phyloP scores from a whole-genome alignment of 30 jellyfish, hydroid and myxozoan genomes.

The Turritopsis rubra region DNA sequence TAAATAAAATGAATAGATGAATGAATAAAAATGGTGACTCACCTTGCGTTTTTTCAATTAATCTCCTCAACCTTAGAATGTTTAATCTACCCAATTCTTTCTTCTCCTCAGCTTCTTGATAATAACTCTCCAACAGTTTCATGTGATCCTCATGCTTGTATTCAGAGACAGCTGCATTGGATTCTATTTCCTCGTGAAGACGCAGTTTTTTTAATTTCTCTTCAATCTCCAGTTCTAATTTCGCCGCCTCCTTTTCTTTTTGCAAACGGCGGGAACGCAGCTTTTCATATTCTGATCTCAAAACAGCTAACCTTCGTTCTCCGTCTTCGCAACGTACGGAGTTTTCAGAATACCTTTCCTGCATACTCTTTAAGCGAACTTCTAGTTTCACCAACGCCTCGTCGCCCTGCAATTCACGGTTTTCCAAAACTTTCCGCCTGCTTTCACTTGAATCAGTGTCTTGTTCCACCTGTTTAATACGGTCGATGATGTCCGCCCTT shows the following conservation, averaged over 20 bases:
- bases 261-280: slow-evolving; percentile 25
- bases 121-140: slow-evolving; percentile 43
- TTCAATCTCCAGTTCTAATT: slow-evolving; percentile 52
- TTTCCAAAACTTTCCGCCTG: slow-evolving; percentile 67
- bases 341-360: slow-evolving; percentile 48
- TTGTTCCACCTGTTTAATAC: slow-evolving; percentile 46
- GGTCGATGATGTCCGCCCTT: slow-evolving; percentile 44
- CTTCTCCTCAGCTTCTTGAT: slow-evolving; percentile 57
- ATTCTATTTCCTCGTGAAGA: slow-evolving; percentile 44
- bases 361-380: slow-evolving; percentile 49
- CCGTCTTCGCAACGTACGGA: slow-evolving; percentile 71
- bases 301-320: slow-evolving; percentile 39
- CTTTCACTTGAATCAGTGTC: slow-evolving; percentile 66
- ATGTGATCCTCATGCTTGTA: slow-evolving; percentile 55
- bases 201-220: slow-evolving; percentile 51
- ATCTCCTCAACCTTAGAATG: slow-evolving; percentile 38
- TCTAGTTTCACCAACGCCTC: slow-evolving; percentile 41
- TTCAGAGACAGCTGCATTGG: slow-evolving; percentile 54
- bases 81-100: slow-evolving; percentile 40
- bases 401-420: slow-evolving; percentile 61
- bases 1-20: slow-evolving; percentile 3
- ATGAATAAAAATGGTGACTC: background rate
- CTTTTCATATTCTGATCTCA: slow-evolving; percentile 46
- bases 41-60: slow-evolving; percentile 67
- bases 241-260: slow-evolving; percentile 53